Conservation (phyloP, 2,113 vertebrate genomes). For the Circaetus cinerascens region DNA sequence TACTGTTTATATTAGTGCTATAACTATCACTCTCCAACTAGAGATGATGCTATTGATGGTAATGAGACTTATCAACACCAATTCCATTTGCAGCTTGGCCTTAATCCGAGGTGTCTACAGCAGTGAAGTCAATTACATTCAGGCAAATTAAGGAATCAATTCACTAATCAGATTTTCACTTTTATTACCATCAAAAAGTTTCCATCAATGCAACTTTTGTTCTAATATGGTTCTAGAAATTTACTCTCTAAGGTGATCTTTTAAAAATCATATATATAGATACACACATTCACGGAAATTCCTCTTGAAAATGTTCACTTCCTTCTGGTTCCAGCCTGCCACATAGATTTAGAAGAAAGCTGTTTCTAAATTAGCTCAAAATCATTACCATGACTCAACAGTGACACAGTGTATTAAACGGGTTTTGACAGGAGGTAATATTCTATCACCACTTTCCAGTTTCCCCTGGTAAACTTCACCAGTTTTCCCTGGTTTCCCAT, state of each 20-base stretch:
- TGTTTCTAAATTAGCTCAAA: background rate
- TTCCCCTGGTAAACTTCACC: background rate
- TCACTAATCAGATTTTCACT: background rate
- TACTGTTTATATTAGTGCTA: background rate
- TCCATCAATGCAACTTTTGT: background rate
- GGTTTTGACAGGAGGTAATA: background rate
- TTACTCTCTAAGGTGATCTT: background rate
- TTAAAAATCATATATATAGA: background rate
- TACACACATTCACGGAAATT: background rate
- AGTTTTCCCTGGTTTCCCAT: background rate
- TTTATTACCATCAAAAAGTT: background rate
- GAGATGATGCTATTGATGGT: background rate
- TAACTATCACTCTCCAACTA: background rate
- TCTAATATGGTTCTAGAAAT: background rate
- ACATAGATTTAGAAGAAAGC: background rate
- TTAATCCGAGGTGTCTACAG: background rate
- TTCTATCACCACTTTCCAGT: background rate
- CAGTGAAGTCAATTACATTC: background rate
- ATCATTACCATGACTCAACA: background rate
- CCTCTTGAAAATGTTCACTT: background rate
- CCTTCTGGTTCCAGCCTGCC: background rate
- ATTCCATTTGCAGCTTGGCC: slow-evolving; percentile 24
- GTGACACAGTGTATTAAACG: background rate
- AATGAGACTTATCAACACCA: slow-evolving; percentile 31
- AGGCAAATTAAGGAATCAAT: slow-evolving; percentile 8